These are phyloP conservation scores for Erebia ligea DNA, from an alignment of 2,888 invertebrate genomes.

Conservation along the genomic window DNA sequence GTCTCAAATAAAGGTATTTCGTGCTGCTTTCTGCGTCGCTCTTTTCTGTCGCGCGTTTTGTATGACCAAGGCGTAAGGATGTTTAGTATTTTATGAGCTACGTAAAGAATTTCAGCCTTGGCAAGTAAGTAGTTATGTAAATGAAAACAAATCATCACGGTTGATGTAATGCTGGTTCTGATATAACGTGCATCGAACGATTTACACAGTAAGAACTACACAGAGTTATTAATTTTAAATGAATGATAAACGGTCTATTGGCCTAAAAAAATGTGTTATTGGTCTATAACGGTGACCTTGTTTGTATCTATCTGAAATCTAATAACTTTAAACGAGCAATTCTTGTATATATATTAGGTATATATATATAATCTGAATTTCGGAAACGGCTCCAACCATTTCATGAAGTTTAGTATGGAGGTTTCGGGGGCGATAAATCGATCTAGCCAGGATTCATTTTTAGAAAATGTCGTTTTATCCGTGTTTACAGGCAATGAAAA, in stretches of 20 bases:
- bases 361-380: too few relatives aligned
- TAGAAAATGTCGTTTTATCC: too few relatives aligned
- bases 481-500: too few relatives aligned
- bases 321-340: not conserved
- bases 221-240: not conserved
- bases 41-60: not conserved
- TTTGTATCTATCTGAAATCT: not conserved
- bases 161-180: not conserved
- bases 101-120: slow-evolving; percentile 12
- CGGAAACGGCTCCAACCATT: too few relatives aligned
- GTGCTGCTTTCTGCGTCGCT: not conserved
- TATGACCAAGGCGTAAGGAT: not conserved
- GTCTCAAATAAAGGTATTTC: too few relatives aligned
- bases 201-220: not conserved
- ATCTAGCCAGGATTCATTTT: too few relatives aligned
- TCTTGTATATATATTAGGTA: too few relatives aligned
- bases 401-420: too few relatives aligned
- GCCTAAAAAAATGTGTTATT: not conserved
- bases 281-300: not conserved
- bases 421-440: too few relatives aligned
- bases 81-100: not conserved
- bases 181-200: not conserved
- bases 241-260: not conserved
- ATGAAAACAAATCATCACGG: not conserved
- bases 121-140: not conserved